A percentile compares a stretch with the other conserved stretches of the same genome.
These are phyloP conservation scores for Thymelicus acteon DNA, from an alignment of 2,888 invertebrate genomes.

Conservation along the genomic window DNA sequence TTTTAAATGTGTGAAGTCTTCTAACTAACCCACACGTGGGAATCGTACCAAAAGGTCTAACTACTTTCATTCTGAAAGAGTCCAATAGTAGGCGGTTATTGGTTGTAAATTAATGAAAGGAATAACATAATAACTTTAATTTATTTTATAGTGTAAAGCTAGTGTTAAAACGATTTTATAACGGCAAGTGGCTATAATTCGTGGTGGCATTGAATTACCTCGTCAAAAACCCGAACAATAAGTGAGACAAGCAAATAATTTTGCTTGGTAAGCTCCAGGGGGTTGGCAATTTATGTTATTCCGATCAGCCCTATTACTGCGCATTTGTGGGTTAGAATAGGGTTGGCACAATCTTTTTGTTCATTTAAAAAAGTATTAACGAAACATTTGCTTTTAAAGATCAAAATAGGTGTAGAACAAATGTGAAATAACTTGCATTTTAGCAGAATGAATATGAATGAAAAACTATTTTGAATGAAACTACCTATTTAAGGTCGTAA, in stretches of 20 bases:
- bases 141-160: constrained; percentile 2
- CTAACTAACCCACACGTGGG: no score
- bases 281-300: constrained; percentile 71
- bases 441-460: no score
- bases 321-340: constrained; percentile 69
- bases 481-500: no score
- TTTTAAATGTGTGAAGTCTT: no score
- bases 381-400: no score
- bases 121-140: not conserved
- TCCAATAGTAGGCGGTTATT: no score
- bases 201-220: constrained; percentile 47
- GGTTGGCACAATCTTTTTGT: constrained; percentile 11
- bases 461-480: no score
- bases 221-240: constrained; percentile 59
- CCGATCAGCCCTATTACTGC: constrained; percentile 74
- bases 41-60: no score
- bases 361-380: not conserved
- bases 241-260: constrained; percentile 69
- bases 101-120: no score
- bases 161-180: constrained; percentile 28
- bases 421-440: no score
- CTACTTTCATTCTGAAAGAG: no score
- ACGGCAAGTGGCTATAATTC: constrained; percentile 38
- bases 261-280: constrained; percentile 68
- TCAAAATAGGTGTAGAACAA: no score